These are phyloP conservation scores for Candoia aspera DNA, from an alignment of 2,113 vertebrate species.

Conservation along the genomic window DNA sequence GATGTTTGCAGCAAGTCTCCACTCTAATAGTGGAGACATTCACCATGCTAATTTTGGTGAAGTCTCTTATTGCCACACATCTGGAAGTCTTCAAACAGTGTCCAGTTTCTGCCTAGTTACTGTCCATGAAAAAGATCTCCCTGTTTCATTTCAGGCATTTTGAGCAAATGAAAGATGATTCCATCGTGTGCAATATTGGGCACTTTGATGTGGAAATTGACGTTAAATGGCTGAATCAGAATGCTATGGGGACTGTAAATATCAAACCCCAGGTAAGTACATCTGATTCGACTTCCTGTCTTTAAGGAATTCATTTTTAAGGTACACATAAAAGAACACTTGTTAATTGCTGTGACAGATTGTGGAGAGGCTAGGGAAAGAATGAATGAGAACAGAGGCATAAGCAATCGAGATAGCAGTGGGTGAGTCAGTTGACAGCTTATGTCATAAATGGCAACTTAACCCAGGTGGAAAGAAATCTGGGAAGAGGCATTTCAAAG, in stretches of 20 bases:
- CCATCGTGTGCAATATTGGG: slow-evolving; percentile 96
- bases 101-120: not conserved
- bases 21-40: not conserved
- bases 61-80: not conserved
- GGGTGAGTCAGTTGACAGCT: not conserved
- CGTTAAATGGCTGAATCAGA: slow-evolving; percentile 89
- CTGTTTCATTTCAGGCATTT: slow-evolving; percentile 82
- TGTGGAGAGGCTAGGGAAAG: not conserved
- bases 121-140: not conserved
- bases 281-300: not conserved
- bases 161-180: slow-evolving; percentile 94
- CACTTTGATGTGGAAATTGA: slow-evolving; percentile 98
- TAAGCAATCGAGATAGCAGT: no score
- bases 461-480: not conserved
- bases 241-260: slow-evolving; percentile 86
- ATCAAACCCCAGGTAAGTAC: slow-evolving; percentile 91
- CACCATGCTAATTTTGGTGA: not conserved
- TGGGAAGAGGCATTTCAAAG: not conserved
- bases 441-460: not conserved
- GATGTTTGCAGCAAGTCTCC: not conserved
- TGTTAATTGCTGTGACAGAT: not conserved
- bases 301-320: not conserved
- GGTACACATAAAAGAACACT: not conserved
- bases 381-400: not conserved
- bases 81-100: not conserved